phyloP scores from a whole-genome alignment of 1,140 invertebrate genomes.

The Drosophila auraria region DNA sequence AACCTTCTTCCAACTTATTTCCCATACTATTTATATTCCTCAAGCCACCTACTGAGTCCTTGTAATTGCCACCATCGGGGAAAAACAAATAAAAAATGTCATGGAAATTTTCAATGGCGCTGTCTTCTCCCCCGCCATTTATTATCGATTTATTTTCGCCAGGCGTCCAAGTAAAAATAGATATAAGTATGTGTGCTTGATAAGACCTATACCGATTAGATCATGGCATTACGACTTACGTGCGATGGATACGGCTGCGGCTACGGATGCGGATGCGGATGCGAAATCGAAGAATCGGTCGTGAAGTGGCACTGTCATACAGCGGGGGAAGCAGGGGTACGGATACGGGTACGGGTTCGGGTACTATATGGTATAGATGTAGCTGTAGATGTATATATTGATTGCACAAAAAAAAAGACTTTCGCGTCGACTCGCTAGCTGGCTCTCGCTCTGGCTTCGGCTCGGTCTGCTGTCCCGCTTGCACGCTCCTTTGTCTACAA shows the following conservation, averaged over 20 bases:
- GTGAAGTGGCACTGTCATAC: constrained; percentile 42
- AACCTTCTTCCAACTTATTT: not conserved
- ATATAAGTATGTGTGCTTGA: constrained; percentile 1
- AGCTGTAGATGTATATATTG: constrained; percentile 49
- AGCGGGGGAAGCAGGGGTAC: not conserved
- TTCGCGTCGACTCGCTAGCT: constrained; percentile 38
- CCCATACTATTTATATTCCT: too few relatives aligned
- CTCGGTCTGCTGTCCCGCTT: constrained; percentile 30
- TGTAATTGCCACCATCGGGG: not conserved
- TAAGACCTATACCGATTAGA: constrained; percentile 37
- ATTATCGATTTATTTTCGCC: constrained; percentile 38
- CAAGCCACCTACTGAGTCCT: not conserved
- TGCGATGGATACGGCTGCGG: constrained; percentile 13
- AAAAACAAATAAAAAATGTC: constrained; percentile 35
- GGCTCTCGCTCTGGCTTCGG: constrained; percentile 18
- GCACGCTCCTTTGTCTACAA: constrained; percentile 43
- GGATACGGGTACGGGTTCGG: not conserved
- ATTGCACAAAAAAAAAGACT: constrained; percentile 52
- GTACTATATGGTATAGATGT: constrained; percentile 47
- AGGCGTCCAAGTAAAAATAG: constrained; percentile 8
- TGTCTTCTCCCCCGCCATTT: not conserved
- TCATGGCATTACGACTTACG: constrained; percentile 44
- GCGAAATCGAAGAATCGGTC: constrained; percentile 19
- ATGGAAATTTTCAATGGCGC: constrained; percentile 49
- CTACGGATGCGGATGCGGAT: not conserved